phyloP scores from a whole-genome alignment of 2,888 invertebrate species.

The Dendrolimus houi region DNA sequence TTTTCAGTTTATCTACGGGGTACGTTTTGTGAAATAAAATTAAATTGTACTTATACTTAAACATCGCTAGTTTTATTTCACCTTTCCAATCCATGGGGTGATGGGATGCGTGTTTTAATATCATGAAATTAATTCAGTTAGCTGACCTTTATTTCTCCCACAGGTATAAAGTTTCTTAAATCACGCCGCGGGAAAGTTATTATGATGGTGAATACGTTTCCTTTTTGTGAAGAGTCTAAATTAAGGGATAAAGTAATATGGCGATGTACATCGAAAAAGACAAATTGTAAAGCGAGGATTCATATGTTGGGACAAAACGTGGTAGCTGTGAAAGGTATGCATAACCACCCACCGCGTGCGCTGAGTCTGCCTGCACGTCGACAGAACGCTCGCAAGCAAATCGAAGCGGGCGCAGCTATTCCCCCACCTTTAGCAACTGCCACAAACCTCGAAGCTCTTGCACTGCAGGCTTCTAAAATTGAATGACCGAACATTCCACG shows the following conservation, averaged over 20 bases:
- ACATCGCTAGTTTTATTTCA: slow-evolving; percentile 64
- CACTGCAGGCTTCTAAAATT: slow-evolving; percentile 22
- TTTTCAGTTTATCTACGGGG: slow-evolving; percentile 69
- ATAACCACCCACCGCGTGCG: slow-evolving; percentile 67
- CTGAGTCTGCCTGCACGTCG: slow-evolving; percentile 35
- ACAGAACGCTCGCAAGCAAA: slow-evolving; percentile 25
- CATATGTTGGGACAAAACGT: slow-evolving; percentile 68
- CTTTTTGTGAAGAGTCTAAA: slow-evolving; percentile 72
- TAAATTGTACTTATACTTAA: slow-evolving; percentile 71
- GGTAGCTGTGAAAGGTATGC: slow-evolving; percentile 70
- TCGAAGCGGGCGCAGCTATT: slow-evolving; percentile 16
- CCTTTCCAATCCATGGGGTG: slow-evolving; percentile 2
- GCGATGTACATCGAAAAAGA: slow-evolving; percentile 73
- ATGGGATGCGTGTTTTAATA: neutral
- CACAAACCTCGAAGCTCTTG: slow-evolving; percentile 15
- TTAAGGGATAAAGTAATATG: slow-evolving; percentile 70
- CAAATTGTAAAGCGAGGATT: slow-evolving; percentile 69
- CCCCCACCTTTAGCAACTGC: slow-evolving; percentile 13
- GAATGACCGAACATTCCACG: slow-evolving; percentile 12
- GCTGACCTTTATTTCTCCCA: slow-evolving; percentile 45
- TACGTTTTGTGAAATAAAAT: slow-evolving; percentile 72
- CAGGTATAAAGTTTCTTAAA: slow-evolving; percentile 71
- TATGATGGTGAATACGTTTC: slow-evolving; percentile 74
- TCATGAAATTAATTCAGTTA: slow-evolving; percentile 13
- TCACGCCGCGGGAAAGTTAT: slow-evolving; percentile 71